A percentile compares a stretch with the other conserved stretches of the same genome.
Evolutionary conservation across 2,113 vertebrate genomes (phyloP).

Genomic region (Zosterops pallidus): DNA sequence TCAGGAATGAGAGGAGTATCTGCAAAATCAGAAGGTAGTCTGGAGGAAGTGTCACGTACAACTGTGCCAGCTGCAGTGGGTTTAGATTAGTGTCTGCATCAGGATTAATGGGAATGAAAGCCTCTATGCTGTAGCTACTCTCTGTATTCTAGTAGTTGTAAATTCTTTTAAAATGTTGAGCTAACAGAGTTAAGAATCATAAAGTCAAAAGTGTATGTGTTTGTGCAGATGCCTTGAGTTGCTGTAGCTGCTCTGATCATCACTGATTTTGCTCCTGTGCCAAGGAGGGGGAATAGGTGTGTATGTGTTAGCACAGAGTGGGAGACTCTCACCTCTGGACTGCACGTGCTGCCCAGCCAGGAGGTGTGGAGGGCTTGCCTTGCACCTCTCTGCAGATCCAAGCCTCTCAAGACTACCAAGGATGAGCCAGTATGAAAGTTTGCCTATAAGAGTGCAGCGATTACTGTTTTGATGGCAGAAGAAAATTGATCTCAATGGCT

Average conservation of each 20-base stretch:
- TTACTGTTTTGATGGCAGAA: background rate
- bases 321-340: background rate
- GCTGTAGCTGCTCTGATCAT: background rate
- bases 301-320: fast-evolving
- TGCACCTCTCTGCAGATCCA: background rate
- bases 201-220: background rate
- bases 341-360: background rate
- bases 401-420: background rate
- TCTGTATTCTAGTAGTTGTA: background rate
- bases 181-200: background rate
- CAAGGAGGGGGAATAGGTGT: no score
- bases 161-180: background rate
- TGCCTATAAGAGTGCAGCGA: background rate
- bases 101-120: background rate
- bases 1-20: background rate
- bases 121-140: background rate
- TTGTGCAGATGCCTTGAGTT: background rate
- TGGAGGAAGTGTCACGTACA: background rate
- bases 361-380: background rate
- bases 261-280: fast-evolving
- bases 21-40: background rate
- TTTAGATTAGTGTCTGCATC: background rate
- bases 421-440: background rate
- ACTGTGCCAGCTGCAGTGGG: background rate
- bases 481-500: background rate